Evolutionary conservation across 2,797 vertebrate species (phyloP).

Genomic region (Tolypeutes matacus): DNA sequence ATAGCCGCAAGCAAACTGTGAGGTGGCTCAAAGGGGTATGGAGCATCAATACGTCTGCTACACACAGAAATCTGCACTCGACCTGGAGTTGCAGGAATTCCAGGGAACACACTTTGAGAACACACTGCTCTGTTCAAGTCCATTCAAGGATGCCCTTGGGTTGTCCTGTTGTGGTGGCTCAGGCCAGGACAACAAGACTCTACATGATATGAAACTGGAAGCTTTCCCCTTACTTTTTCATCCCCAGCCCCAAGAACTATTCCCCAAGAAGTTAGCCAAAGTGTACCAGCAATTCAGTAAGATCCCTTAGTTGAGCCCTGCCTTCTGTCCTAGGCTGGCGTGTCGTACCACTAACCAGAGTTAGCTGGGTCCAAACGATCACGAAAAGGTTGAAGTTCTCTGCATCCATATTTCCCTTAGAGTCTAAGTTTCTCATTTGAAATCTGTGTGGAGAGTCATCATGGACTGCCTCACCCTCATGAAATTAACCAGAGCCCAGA

Average conservation of each 20-base stretch:
- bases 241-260: neutral
- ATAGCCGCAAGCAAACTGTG: neutral
- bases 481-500: constrained; percentile 14
- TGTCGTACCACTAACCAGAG: neutral
- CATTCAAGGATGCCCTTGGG: neutral
- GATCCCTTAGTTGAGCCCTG: neutral
- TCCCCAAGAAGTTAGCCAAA: neutral
- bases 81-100: neutral
- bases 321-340: neutral
- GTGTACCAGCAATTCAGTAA: neutral
- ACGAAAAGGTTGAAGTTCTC: neutral
- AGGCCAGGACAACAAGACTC: neutral
- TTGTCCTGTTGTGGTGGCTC: neutral
- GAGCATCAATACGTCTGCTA: neutral
- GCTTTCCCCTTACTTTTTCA: neutral
- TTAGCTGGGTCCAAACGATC: neutral
- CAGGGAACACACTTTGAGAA: neutral
- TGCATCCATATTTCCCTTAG: neutral
- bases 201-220: neutral
- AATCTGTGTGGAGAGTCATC: neutral
- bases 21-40: neutral
- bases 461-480: neutral
- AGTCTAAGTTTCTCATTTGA: neutral
- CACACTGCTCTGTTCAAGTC: neutral
- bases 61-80: neutral